phyloP scores from a whole-genome alignment of 2,797 vertebrate species.

The Sparus aurata region DNA sequence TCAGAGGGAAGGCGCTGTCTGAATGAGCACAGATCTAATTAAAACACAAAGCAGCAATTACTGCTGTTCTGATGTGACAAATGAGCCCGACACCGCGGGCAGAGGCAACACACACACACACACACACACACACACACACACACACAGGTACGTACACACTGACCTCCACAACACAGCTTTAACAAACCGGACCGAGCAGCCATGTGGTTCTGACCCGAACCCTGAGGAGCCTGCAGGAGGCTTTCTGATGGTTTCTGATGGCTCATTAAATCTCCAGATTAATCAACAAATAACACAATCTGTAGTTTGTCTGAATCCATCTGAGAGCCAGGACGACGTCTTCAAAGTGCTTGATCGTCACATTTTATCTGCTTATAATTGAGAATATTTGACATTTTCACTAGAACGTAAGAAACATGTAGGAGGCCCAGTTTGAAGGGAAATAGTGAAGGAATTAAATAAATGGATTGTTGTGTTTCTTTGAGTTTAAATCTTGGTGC shows the following conservation, averaged over 20 bases:
- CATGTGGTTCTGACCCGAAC: neutral
- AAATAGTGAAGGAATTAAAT: no score
- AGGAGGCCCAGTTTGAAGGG: no score
- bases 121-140: conserved; percentile 5
- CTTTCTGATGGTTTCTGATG: no score
- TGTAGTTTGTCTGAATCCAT: neutral
- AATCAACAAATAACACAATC: neutral
- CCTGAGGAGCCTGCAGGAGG: conserved; percentile 1
- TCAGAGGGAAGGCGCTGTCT: conserved; percentile 23
- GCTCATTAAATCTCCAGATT: neutral
- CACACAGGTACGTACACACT: neutral
- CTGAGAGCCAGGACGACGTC: no score
- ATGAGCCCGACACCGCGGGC: neutral
- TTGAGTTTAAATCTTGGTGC: no score
- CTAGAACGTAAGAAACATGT: no score
- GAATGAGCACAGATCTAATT: conserved; percentile 56
- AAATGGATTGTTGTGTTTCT: no score
- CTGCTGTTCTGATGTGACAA: conserved; percentile 39
- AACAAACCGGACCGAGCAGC: no score
- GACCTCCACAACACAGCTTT: neutral
- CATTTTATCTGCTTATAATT: no score
- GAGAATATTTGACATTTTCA: no score
- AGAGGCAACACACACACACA: conserved; percentile 4
- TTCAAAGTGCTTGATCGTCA: no score
- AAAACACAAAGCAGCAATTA: conserved; percentile 69